phyloP scores from a whole-genome alignment of 1,140 invertebrate genomes.

The Gonioctena quinquepunctata region DNA sequence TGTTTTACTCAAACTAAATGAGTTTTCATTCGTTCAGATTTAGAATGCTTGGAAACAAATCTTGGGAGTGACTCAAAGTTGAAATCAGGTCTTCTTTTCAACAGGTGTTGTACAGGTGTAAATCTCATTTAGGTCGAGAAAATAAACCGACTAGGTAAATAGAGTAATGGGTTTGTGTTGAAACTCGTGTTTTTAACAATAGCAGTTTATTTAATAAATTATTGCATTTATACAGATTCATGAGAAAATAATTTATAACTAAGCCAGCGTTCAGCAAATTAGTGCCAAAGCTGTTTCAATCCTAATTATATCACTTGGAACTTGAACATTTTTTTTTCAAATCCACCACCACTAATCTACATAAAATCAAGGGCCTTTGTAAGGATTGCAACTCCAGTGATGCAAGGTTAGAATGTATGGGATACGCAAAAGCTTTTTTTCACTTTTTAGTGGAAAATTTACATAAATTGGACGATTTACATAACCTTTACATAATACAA shows the following conservation, averaged over 20 bases:
- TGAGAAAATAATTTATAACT: constrained; percentile 38
- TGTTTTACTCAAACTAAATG: constrained; percentile 8
- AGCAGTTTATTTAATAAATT: constrained; percentile 49
- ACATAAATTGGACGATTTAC: not conserved
- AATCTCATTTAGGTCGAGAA: too few species aligned
- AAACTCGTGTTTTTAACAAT: constrained; percentile 40
- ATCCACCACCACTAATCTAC: constrained; percentile 32
- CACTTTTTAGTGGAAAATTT: not conserved
- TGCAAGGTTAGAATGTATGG: constrained; percentile 20
- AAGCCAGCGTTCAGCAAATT: constrained; percentile 43
- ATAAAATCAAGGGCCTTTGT: constrained; percentile 17
- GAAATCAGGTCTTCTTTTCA: not conserved
- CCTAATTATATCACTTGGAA: constrained; percentile 54
- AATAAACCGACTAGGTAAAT: too few species aligned
- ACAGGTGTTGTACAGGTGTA: too few species aligned
- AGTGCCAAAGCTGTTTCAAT: constrained; percentile 50
- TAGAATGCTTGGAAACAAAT: constrained; percentile 15
- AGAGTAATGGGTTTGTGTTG: constrained; percentile 11
- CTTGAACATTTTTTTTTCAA: constrained; percentile 37
- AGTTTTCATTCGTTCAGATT: constrained; percentile 22
- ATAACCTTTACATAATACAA: not conserved
- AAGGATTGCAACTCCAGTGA: constrained; percentile 27
- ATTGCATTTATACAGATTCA: constrained; percentile 43
- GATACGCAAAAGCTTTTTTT: constrained; percentile 18
- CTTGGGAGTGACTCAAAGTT: too few species aligned